Base-by-base conservation (phyloP, 2,888 invertebrate species). In the Caenorhabditis virilis region DNA sequence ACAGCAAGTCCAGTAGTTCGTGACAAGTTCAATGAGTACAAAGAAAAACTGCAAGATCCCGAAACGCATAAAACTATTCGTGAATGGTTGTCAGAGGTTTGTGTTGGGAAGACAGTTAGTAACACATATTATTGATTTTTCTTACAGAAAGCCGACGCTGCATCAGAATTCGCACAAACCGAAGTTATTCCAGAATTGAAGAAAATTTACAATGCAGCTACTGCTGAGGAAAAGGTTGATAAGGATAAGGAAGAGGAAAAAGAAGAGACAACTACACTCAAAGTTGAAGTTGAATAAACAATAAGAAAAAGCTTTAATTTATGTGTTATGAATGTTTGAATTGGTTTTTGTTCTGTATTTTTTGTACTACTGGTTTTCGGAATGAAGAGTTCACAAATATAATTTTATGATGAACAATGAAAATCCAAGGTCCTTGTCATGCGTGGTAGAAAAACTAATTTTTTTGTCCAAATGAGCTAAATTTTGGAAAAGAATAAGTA, bases 171-270 rank as follows among this genome's bases (percentile, higher is more conserved):
- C 60, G 72, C 79, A 35, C 71, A 78, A 45, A 71, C 74, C 11
- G 79, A 79, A 52, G 73, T 79, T 22, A 50, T 78, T n/a, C 79
- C 79, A 33, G 78, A 79, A 51, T 58, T 79, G 67, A 77, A 79
- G 69, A 78, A 79, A 55, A 74, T 79, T 43, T 76, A 77, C 49
- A 73, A 76, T 25, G 79, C 79, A 1, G 78, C 74, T 2, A 71
- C 70, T 6, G 70, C 73, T 11, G 77, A 74, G 11, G 56, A 60
- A 15, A n/a, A 41, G 30, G 52, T 48, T 3, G 51, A 48, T 9
- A 43, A 50, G 25, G 57, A 46, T 1, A 39, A 22, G 15, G 45
- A 59, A 39, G 39, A 39, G 18, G 39, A 39, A 20, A 30, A 36
- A 4, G 36, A 36, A 36, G 36, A n/a, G 36, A 36, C 16, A 36